Base-by-base conservation (phyloP, 2,797 vertebrate genomes). In the Oreortyx pictus region DNA sequence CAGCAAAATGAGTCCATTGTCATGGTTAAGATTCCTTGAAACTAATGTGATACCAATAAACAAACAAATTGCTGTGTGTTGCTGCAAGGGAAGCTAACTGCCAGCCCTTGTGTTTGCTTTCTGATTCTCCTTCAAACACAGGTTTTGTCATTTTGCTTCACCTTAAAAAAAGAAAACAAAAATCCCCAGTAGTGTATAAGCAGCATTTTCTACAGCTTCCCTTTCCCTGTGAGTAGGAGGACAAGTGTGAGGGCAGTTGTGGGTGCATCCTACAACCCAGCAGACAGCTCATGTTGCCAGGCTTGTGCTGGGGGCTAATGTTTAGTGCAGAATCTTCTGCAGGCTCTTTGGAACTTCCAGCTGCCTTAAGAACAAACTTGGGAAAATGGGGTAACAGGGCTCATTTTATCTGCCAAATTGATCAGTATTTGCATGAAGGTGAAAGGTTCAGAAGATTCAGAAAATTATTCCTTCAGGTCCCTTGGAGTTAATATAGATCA, bases 231-330 rank as follows among this genome's bases (percentile, higher is more conserved):
- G 19, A n/a, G 17, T 2, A 50, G 56, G 88, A 44, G 18, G 49
- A 72, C 52, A 59, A 25, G 8, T 12, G 7, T 4, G 14, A 60
- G 24, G 62, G 61, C 17, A 62, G 13, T 0, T 0, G 6, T 44
- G 37, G 10, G 16, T 72, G 18, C 39, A 71, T 67, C 47, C 41
- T 33, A 3, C 8, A 31, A 70, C 9, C 64, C 41, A 70, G 18
- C 27, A 79, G 31, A 78, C 43, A 4, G 0, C 6, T 78, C 0
- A 0, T 4, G 8, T 15, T 79, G 35, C 64, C 61, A n/a, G 25
- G 14, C 25, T 61, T 50, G 56, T 76, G 33, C 73, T 81, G 20
- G 39, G 37, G 31, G 25, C 20, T 60, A 43, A 15, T 73, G 22
- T 62, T 74, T 70, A 22, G 7, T 39, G 35, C 24, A 73, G 27